Base-by-base conservation (phyloP, 2,888 invertebrate species). In the Fragum whitleyi region DNA sequence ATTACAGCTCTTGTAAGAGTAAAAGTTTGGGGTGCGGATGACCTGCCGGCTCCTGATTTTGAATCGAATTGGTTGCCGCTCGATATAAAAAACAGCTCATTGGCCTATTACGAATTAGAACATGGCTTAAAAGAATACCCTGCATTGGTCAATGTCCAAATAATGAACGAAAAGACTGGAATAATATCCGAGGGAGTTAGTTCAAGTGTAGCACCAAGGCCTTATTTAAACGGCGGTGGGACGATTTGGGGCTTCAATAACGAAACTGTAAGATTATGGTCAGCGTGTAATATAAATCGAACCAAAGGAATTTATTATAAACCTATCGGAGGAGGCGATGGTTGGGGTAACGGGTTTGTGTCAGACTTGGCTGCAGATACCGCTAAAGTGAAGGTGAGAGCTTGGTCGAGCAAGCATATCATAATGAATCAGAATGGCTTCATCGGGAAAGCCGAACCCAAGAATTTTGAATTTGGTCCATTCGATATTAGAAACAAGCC, bases 171-270 rank as follows among this genome's bases (percentile, higher is more conserved):
- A 21, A 7, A 29, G 11, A 21, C 61, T 0, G n/a, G 28, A 11
- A 3, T 72, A 0, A 74, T 80, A 19, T 80, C 79, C n/a, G 79
- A 80, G 26, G 75, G 79, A 7, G 47, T 76, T 19, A 75, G 79
- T 19, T 26, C 76, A 0, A 55, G 67, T n/a, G 42, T 61, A 6
- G 2, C 5, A 1, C 0, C 2, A 7, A 39, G 57, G 2, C 53
- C n/a, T 11, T 39, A 42, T 7, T 53, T 69, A 21, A 53, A 69
- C 16, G 62, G n/a, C 5, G 83, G 83, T 1, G 83, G 83, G 0
- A 67, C 70, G 9, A 57, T 77, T 6, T 74, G 74, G 55, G 79
- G 65, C 6, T 79, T 57, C 47, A 74, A 69, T 39, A 69, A 77
- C n/a, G 53, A 59, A 11, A 16, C 28, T 26, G 47, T 83, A 29